Evolutionary conservation across 2,888 invertebrate species (phyloP).

Genomic region (Orthosia gothica): DNA sequence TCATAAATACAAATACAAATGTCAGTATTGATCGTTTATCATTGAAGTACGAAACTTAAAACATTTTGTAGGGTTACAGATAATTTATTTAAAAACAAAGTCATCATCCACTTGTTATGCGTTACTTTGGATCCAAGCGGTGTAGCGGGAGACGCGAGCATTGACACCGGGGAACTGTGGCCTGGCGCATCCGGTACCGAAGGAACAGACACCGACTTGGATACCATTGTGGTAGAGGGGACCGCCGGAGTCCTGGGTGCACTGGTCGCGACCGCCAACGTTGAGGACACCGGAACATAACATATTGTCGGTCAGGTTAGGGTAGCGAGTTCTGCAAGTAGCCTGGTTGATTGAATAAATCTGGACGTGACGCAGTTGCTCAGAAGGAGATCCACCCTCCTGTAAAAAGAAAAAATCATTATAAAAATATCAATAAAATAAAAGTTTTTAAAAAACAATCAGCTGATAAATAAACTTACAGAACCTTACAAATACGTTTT

Average conservation of each 20-base stretch:
- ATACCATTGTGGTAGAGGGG: constrained; percentile 78
- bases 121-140: constrained; percentile 73
- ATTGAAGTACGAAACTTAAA: too few species aligned
- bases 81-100: neutral
- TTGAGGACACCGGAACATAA: constrained; percentile 70
- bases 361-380: constrained; percentile 76
- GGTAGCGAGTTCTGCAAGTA: constrained; percentile 70
- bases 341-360: constrained; percentile 73
- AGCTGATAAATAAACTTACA: too few species aligned
- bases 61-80: too few species aligned
- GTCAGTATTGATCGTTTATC: too few species aligned
- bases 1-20: too few species aligned
- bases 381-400: constrained; percentile 70
- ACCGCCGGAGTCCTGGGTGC: constrained; percentile 75
- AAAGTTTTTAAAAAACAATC: too few species aligned
- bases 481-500: too few species aligned
- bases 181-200: constrained; percentile 73
- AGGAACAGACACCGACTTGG: constrained; percentile 79
- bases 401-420: constrained; percentile 30
- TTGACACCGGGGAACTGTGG: constrained; percentile 78
- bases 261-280: constrained; percentile 75
- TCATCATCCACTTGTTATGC: neutral
- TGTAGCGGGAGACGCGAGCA: constrained; percentile 74
- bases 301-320: constrained; percentile 69
- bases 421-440: too few species aligned